phyloP scores from a whole-genome alignment of 2,888 invertebrate genomes.

The Thera britannica region DNA sequence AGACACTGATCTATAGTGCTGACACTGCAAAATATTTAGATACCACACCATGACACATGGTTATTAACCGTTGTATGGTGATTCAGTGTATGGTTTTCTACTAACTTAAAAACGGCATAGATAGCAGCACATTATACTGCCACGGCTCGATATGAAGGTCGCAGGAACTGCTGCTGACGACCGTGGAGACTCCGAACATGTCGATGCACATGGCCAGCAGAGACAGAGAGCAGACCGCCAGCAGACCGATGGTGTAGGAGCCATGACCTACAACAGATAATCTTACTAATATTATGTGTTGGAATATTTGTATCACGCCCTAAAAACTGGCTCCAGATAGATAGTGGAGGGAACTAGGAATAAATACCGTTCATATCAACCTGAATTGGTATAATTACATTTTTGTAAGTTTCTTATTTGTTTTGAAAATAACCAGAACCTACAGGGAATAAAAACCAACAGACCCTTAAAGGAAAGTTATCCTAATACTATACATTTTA shows the following conservation, averaged over 20 bases:
- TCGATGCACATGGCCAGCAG: constrained; percentile 52
- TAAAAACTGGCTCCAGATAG: no score
- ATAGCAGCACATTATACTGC: constrained; percentile 73
- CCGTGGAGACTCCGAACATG: constrained; percentile 57
- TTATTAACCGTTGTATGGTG: not conserved
- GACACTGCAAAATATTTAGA: no score
- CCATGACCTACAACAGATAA: constrained; percentile 29
- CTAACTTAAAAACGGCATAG: constrained; percentile 34
- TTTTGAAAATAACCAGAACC: no score
- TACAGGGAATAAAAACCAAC: no score
- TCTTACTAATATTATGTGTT: not conserved
- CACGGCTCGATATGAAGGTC: constrained; percentile 62
- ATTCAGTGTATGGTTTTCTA: not conserved
- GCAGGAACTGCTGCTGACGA: constrained; percentile 51
- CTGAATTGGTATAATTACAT: no score
- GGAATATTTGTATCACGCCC: not conserved
- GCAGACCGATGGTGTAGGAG: constrained; percentile 49
- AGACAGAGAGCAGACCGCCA: constrained; percentile 46
- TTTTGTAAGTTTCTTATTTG: no score
- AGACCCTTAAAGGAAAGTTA: no score
- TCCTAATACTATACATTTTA: no score
- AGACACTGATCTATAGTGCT: no score
- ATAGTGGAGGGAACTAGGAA: no score
- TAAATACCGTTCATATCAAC: no score
- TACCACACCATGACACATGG: no score